phyloP scores from a whole-genome alignment of 2,797 vertebrate species.

The Melanotaenia boesemani region DNA sequence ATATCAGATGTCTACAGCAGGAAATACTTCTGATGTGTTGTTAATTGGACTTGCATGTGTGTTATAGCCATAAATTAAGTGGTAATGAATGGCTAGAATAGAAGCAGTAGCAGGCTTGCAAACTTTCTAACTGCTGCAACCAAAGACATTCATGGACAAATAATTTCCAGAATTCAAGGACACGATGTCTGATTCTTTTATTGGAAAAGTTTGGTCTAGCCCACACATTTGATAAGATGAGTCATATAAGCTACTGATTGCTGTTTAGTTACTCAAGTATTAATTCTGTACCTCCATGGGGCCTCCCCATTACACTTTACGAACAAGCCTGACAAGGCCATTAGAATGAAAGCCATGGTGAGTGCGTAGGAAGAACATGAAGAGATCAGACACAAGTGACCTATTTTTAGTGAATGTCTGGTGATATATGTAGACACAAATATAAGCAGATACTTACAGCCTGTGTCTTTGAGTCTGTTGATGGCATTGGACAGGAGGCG shows the following conservation, averaged over 20 bases:
- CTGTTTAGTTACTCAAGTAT: constrained; percentile 24
- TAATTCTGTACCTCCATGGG: neutral
- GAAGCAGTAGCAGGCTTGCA: constrained; percentile 20
- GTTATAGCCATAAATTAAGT: constrained; percentile 39
- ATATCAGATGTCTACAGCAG: constrained; percentile 30
- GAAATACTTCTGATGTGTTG: constrained; percentile 43
- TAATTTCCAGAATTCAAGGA: neutral
- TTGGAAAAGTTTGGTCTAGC: constrained; percentile 41
- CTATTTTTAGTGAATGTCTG: constrained; percentile 10
- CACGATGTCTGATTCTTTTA: constrained; percentile 1
- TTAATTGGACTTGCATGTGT: constrained; percentile 25
- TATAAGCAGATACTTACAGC: constrained; percentile 87
- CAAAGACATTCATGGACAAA: constrained; percentile 15
- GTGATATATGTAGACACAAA: constrained; percentile 9
- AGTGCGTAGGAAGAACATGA: constrained; percentile 2
- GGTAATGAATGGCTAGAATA: constrained; percentile 30
- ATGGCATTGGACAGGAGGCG: constrained; percentile 96
- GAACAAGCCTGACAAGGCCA: constrained; percentile 5
- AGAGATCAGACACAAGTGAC: constrained; percentile 12
- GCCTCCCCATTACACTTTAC: constrained; percentile 1
- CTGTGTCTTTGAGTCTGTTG: constrained; percentile 98
- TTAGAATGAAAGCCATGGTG: constrained; percentile 9
- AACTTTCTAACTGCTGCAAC: constrained; percentile 24
- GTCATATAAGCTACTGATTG: neutral
- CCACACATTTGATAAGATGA: constrained; percentile 18